These are phyloP conservation scores for Hydropsyche tenuis DNA, from an alignment of 1,140 invertebrate genomes.

Conservation along the genomic window DNA sequence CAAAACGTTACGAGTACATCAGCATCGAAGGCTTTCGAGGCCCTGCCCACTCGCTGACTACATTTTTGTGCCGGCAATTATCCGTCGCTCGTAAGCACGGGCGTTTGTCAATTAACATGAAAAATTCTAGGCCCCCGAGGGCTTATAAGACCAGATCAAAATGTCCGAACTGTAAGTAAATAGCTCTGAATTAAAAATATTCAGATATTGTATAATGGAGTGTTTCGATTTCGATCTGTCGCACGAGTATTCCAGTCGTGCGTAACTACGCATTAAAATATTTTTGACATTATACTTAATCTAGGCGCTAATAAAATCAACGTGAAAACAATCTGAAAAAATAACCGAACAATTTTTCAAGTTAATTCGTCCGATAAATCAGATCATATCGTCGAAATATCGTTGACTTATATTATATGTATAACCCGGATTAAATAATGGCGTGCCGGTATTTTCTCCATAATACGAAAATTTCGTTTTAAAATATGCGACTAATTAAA, in stretches of 20 bases:
- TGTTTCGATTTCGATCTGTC: too few species aligned
- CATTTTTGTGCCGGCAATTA: background rate
- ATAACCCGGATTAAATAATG: background rate
- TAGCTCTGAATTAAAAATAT: too few species aligned
- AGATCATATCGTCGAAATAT: constrained; percentile 8
- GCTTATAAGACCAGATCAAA: background rate
- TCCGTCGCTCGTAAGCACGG: background rate
- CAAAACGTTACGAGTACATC: too few species aligned
- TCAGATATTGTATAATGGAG: too few species aligned
- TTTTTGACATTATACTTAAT: too few species aligned
- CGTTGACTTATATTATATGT: background rate
- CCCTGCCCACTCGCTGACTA: background rate
- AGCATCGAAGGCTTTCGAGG: too few species aligned
- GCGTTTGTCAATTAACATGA: constrained; percentile 22
- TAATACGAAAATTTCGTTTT: background rate
- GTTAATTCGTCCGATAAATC: constrained; percentile 9
- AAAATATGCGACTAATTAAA: constrained; percentile 19
- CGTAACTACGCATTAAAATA: too few species aligned
- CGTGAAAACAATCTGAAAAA: too few species aligned
- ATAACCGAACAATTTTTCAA: background rate
- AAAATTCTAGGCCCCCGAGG: constrained; percentile 4
- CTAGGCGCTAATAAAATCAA: too few species aligned
- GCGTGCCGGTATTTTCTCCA: background rate
- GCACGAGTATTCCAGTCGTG: too few species aligned
- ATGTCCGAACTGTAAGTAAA: background rate